These are phyloP conservation scores for Acronicta alni DNA, from an alignment of 2,888 invertebrate species.

Conservation along the genomic window DNA sequence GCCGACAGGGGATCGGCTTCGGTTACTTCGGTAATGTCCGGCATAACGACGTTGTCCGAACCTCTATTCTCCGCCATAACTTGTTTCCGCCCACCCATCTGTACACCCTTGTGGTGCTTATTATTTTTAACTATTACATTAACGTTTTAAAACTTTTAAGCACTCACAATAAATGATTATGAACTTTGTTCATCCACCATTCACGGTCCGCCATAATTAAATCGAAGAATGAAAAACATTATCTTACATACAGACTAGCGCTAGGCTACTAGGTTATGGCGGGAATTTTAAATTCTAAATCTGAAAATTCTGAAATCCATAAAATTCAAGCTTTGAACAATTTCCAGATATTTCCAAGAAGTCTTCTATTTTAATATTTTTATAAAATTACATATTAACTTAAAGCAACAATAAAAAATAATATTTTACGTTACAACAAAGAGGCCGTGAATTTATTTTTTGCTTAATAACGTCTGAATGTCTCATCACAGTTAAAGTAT, in stretches of 20 bases:
- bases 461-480: no score
- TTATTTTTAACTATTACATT: slow-evolving; percentile 65
- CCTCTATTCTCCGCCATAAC: slow-evolving; percentile 82
- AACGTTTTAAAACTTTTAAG: slow-evolving; percentile 47
- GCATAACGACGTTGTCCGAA: slow-evolving; percentile 92
- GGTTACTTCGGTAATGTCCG: slow-evolving; percentile 92
- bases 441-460: no score
- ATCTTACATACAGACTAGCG: slow-evolving; percentile 2
- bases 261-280: slow-evolving; percentile 69
- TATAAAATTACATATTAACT: no score
- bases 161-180: slow-evolving; percentile 56
- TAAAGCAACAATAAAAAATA: no score
- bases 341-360: no score
- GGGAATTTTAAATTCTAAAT: slow-evolving; percentile 70
- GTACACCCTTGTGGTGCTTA: slow-evolving; percentile 64
- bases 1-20: slow-evolving; percentile 89
- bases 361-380: no score
- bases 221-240: slow-evolving; percentile 70
- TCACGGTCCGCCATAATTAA: slow-evolving; percentile 80
- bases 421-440: no score
- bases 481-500: no score
- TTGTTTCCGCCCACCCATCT: slow-evolving; percentile 72
- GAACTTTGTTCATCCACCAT: slow-evolving; percentile 64
- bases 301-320: neutral
- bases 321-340: no score